A percentile compares a stretch with the other conserved stretches of the same genome.
phyloP scores from a whole-genome alignment of 64 coral and sea anemone genomes.

The Stylophora pistillata region DNA sequence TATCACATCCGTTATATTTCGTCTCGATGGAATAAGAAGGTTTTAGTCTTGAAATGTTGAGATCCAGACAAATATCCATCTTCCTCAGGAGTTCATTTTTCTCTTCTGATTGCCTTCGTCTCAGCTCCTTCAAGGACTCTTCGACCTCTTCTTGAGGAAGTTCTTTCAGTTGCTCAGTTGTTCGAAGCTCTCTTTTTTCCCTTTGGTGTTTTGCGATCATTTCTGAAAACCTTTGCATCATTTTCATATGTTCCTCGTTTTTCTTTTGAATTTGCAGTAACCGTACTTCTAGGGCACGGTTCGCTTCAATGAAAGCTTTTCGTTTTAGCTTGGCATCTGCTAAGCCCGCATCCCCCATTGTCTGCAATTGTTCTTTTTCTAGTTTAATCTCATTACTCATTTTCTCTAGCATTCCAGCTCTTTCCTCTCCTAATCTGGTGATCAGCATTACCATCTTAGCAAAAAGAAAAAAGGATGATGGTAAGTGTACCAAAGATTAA shows the following conservation, averaged over 20 bases:
- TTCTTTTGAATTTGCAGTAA: constrained; percentile 2
- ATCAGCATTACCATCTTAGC: constrained; percentile 26
- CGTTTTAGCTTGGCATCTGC: background rate
- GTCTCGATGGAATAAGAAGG: too few species aligned
- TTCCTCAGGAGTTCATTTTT: background rate
- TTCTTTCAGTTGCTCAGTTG: too few species aligned
- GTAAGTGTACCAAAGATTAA: too few species aligned
- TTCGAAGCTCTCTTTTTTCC: constrained; percentile 1
- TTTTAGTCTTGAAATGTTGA: too few species aligned
- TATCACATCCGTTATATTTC: too few species aligned
- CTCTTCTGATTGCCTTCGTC: background rate
- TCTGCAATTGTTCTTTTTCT: constrained; percentile 1
- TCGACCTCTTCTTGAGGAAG: background rate
- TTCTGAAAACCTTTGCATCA: background rate
- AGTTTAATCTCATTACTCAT: background rate
- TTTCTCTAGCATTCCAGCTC: background rate
- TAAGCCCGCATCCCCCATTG: background rate
- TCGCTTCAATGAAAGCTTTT: background rate
- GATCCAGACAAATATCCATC: background rate
- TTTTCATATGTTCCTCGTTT: constrained; percentile 16
- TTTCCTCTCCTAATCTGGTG: background rate
- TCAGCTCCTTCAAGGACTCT: background rate
- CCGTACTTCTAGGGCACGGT: background rate
- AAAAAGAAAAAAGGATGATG: background rate
- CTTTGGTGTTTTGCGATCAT: background rate